Percentiles rank a stretch among this genome's conserved stretches.
phyloP scores from a whole-genome alignment of 2,888 invertebrate genomes.

The Boloria euphrosyne region DNA sequence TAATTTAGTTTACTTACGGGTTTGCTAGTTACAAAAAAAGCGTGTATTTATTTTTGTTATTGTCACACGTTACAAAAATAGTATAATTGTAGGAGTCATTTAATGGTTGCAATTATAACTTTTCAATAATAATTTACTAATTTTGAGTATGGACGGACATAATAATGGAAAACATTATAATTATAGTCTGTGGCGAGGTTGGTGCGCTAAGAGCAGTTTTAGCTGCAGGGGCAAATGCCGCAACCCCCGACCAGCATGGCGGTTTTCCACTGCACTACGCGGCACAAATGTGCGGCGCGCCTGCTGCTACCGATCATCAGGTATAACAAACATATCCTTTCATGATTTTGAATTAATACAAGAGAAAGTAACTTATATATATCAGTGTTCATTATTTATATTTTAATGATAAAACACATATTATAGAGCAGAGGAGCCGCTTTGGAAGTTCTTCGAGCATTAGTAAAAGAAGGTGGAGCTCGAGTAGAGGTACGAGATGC shows the following conservation, averaged over 20 bases:
- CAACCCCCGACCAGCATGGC: constrained; percentile 95
- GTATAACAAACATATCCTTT: constrained; percentile 44
- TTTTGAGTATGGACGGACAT: too few species aligned
- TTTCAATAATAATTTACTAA: too few species aligned
- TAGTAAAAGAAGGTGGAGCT: constrained; percentile 89
- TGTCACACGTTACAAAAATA: too few species aligned
- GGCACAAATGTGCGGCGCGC: constrained; percentile 97
- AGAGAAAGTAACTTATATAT: background rate
- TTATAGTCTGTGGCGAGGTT: constrained; percentile 94
- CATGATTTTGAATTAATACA: background rate
- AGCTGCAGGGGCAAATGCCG: constrained; percentile 92
- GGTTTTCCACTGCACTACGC: constrained; percentile 98
- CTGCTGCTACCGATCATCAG: constrained; percentile 83
- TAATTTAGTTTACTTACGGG: too few species aligned
- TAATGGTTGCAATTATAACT: too few species aligned
- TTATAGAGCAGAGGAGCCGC: constrained; percentile 83
- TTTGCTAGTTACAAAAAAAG: too few species aligned
- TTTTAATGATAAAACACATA: background rate
- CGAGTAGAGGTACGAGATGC: constrained; percentile 93
- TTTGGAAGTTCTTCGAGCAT: constrained; percentile 89
- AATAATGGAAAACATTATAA: background rate
- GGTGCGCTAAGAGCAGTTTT: constrained; percentile 93
- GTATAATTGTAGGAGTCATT: too few species aligned
- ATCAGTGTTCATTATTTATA: background rate
- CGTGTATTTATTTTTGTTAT: too few species aligned